These are phyloP conservation scores for Cyaniris semiargus DNA, from an alignment of 2,888 invertebrate species.

Conservation along the genomic window DNA sequence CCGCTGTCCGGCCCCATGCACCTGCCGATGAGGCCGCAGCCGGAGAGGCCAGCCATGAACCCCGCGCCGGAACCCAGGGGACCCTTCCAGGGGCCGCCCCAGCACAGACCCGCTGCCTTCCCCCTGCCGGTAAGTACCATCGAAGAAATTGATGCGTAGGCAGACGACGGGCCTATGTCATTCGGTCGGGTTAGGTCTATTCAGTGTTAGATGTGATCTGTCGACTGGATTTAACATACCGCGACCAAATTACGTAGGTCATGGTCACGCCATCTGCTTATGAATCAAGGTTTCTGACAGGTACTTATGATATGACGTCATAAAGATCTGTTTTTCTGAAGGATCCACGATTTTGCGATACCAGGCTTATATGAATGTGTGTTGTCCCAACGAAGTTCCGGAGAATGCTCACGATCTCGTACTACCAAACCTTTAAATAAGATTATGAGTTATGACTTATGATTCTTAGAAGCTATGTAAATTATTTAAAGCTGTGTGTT, in stretches of 20 bases:
- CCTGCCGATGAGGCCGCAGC: conserved; percentile 69
- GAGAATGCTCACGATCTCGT: too few species aligned
- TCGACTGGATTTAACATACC: too few species aligned
- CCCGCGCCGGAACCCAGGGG: conserved; percentile 52
- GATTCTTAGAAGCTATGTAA: not conserved
- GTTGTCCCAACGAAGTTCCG: too few species aligned
- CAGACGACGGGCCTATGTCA: too few species aligned
- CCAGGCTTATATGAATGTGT: not conserved
- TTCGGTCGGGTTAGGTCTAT: too few species aligned
- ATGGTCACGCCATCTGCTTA: too few species aligned
- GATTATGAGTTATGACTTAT: too few species aligned
- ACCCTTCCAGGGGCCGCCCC: conserved; percentile 51
- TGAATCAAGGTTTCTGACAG: too few species aligned
- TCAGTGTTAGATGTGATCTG: too few species aligned
- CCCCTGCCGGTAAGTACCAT: conserved; percentile 65
- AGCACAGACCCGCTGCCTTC: conserved; percentile 63
- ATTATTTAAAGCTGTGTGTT: not conserved
- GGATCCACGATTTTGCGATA: not conserved
- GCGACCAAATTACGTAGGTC: too few species aligned
- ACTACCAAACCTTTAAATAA: too few species aligned
- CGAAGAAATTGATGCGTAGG: too few species aligned
- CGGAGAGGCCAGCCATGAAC: conserved; percentile 52
- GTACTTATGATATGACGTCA: not conserved
- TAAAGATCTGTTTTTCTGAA: not conserved
- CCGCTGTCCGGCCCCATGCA: conserved; percentile 73